Evolutionary conservation across 2,113 vertebrate species (phyloP), one percentile per base, ranked within the genome.

Genomic region (Empidonax traillii): DNA sequence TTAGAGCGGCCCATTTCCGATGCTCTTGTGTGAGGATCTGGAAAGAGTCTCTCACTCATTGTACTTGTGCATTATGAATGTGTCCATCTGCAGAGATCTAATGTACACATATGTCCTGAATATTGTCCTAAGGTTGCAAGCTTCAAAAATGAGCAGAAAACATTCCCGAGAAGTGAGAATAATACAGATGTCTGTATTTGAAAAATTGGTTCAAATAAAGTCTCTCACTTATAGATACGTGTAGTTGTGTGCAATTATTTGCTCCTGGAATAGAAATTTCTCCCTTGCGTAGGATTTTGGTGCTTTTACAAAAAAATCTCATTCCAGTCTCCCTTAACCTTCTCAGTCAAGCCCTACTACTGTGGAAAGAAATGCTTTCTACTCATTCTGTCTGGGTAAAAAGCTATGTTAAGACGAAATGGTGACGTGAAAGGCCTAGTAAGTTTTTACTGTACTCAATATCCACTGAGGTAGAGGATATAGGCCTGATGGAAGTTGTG

Each of bases 1-100:
- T 87, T 93, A 95, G 96, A 97, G 94, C 24, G 95, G 96, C 96
- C 96, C 96, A 95, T 96, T 96, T 96, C 95, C 93, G 77, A 95
- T 96, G 94, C 94, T 96, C 96, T 94, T 94, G 92, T 96, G 94
- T 87, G 94, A 97, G 95, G 96, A 96, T 95, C 90, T 95, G 94
- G 93, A 96, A 96, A 97, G 94, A 97, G 96, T 95, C 94, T 96
- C 96, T 96, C 95, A 97, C 94, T 96, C 93, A 95, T 97, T 97
- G 93, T 96, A 95, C 92, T 96, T 94, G 96, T 97, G 96, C 93
- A 94, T 95, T 96, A 97, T 96, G 96, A 96, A 95, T 96, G 95
- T 96, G 93, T 97, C 96, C 96, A 96, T 97, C 96, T 96, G 94
- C 96, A 96, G 93, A 93, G 94, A 96, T 96, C 96, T 95, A 97